These are phyloP conservation scores for Scarus forsteni DNA, from an alignment of 2,797 vertebrate species.

Conservation along the genomic window DNA sequence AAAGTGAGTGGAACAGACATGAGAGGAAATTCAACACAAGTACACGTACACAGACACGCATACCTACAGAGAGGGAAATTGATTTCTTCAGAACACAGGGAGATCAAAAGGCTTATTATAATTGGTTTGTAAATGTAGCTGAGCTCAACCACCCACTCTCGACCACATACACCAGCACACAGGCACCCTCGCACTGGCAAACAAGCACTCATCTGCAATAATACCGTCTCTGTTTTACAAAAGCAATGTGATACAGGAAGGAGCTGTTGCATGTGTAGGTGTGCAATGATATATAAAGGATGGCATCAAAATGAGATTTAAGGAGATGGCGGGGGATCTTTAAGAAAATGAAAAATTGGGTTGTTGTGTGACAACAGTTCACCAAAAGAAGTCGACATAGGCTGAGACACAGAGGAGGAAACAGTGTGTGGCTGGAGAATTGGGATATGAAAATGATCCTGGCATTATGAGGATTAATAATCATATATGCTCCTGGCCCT, in stretches of 20 bases:
- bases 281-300: conserved; percentile 15
- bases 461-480: conserved; percentile 80
- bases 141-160: conserved; percentile 58
- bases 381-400: conserved; percentile 33
- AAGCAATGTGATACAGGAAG: conserved; percentile 14
- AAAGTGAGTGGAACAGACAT: conserved; percentile 51
- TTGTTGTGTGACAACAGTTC: conserved; percentile 38
- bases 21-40: conserved; percentile 39
- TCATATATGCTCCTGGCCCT: conserved; percentile 74
- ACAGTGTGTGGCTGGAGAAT: conserved; percentile 50
- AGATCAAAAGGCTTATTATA: conserved; percentile 81
- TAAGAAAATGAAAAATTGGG: conserved; percentile 59
- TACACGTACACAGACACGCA: conserved; percentile 22
- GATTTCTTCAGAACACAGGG: conserved; percentile 73
- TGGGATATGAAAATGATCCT: conserved; percentile 73
- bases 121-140: conserved; percentile 78
- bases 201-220: conserved; percentile 37
- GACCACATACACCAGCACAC: conserved; percentile 37
- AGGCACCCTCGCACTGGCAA: conserved; percentile 40
- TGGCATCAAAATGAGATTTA: conserved; percentile 37
- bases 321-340: conserved; percentile 27
- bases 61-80: conserved; percentile 70
- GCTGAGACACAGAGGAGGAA: conserved; percentile 34
- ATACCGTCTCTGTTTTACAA: conserved; percentile 33
- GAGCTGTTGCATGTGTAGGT: conserved; percentile 29